A percentile compares a stretch with the other conserved stretches of the same genome.
phyloP scores from a whole-genome alignment of 2,888 invertebrate genomes.

The Drosophila flavopinicola region DNA sequence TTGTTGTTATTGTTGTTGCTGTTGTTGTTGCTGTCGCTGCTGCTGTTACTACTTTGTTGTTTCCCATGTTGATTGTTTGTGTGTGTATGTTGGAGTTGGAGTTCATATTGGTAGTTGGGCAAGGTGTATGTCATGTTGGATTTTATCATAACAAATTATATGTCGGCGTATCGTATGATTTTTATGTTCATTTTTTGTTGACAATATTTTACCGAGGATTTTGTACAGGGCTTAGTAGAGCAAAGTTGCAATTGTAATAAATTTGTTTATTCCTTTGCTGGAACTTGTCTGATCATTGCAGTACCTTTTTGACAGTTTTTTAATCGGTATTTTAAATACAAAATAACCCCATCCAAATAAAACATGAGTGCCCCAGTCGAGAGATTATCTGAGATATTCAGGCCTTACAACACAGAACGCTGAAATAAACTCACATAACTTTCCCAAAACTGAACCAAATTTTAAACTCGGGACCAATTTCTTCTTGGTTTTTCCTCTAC shows the following conservation, averaged over 20 bases:
- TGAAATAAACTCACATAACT: too few species aligned
- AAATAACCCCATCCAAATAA: too few species aligned
- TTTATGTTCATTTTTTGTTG: slow-evolving; percentile 15
- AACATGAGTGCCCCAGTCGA: too few species aligned
- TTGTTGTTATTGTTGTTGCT: slow-evolving; percentile 53
- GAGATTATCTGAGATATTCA: too few species aligned
- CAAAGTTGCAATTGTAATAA: not conserved
- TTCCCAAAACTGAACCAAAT: too few species aligned
- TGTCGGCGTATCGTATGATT: too few species aligned
- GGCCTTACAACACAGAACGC: too few species aligned
- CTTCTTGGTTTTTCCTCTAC: too few species aligned
- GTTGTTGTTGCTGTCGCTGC: slow-evolving; percentile 35
- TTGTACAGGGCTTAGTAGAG: not conserved
- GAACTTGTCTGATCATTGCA: slow-evolving; percentile 1
- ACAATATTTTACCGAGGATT: slow-evolving; percentile 30
- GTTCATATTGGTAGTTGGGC: slow-evolving; percentile 25
- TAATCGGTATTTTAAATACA: not conserved
- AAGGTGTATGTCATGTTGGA: slow-evolving; percentile 67
- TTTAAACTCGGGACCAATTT: too few species aligned
- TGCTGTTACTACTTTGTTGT: slow-evolving; percentile 58
- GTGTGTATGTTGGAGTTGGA: slow-evolving; percentile 16
- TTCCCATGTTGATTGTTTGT: slow-evolving; percentile 26
- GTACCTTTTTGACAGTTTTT: not conserved
- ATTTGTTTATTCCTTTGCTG: not conserved
- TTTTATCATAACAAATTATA: slow-evolving; percentile 59